Evolutionary conservation across 2,888 invertebrate species (phyloP).

Genomic region (Lasioglossum figueresi): DNA sequence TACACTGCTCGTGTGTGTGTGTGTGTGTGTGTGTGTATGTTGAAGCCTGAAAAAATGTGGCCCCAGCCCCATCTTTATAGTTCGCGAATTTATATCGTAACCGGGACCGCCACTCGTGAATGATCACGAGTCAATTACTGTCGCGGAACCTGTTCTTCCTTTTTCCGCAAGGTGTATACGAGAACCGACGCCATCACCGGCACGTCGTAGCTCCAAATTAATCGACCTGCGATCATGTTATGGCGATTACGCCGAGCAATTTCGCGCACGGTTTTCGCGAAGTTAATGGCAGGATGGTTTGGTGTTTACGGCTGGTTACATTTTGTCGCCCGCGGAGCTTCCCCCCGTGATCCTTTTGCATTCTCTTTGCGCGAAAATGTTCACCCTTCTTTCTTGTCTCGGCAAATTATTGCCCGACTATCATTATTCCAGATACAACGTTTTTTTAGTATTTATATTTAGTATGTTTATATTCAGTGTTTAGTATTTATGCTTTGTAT

Average conservation of each 20-base stretch:
- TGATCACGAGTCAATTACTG: conserved; percentile 32
- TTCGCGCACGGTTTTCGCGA: conserved; percentile 1
- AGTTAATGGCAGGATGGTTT: neutral
- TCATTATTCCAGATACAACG: no score
- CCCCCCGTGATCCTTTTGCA: neutral
- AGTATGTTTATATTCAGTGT: no score
- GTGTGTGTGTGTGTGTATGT: neutral
- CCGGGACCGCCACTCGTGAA: conserved; percentile 18
- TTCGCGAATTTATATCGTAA: conserved; percentile 29
- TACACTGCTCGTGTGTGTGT: no score
- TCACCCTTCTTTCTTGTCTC: no score
- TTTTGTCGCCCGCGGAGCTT: neutral
- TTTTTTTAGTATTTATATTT: no score
- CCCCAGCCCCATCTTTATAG: neutral
- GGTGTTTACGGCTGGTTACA: neutral
- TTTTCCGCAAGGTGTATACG: neutral
- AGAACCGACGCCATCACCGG: conserved; percentile 12
- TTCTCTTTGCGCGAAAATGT: neutral
- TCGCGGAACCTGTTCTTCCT: conserved; percentile 22
- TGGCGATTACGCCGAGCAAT: conserved; percentile 11
- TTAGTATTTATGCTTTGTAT: no score
- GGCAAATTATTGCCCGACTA: no score
- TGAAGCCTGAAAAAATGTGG: conserved; percentile 38
- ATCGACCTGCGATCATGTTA: conserved; percentile 17
- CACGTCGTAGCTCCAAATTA: conserved; percentile 28